Base-by-base conservation (phyloP, 2,888 invertebrate genomes). In the Andrena fulva region DNA sequence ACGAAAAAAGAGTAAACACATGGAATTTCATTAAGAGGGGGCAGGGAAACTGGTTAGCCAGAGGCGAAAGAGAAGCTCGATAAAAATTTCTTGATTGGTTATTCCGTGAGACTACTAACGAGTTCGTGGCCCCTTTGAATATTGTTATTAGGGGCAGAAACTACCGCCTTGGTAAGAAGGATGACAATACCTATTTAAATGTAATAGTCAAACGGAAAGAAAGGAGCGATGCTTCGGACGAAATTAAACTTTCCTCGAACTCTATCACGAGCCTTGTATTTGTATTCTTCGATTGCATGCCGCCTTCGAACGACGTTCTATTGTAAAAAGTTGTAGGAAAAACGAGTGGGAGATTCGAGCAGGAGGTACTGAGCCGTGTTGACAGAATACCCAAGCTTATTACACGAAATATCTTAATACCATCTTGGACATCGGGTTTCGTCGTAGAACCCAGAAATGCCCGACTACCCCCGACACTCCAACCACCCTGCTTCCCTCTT, bases 241-340 rank as follows among this genome's bases (percentile, higher is more conserved):
- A 73, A 86, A 85, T 83, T 77, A 76, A 85, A 83, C 35, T 80
- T 76, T 77, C 20, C 66, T 8, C 54, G 56, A 71, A 83, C 24
- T 85, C 77, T 33, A 71, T 85, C 80, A 78, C 64, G 42, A 82
- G 69, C 56, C 75, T 82, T 77, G 60, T 54, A 52, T 66, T 56
- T 20, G 63, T 67, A 50, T 62, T 24, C 74, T 29, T 10, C 29
- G 68, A 73, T 80, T 73, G 52, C 54, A 27, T n/a, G 62, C 20
- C 77, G 7, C 1, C 64, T 33, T 10, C n/a, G 16, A 67, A 31
- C 29, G 31, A n/a, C 8, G 20, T 12, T 20, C 16, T n/a, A 1
- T 42, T 54, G 52, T 60, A 31, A 54, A 42, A 20, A 16, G 27
- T 35, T 7, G 29, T 50, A 4, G 20, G 42, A n/a, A n/a, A 10